Conservation (phyloP, 2,888 invertebrate genomes). For the Pyrochroa serraticornis region DNA sequence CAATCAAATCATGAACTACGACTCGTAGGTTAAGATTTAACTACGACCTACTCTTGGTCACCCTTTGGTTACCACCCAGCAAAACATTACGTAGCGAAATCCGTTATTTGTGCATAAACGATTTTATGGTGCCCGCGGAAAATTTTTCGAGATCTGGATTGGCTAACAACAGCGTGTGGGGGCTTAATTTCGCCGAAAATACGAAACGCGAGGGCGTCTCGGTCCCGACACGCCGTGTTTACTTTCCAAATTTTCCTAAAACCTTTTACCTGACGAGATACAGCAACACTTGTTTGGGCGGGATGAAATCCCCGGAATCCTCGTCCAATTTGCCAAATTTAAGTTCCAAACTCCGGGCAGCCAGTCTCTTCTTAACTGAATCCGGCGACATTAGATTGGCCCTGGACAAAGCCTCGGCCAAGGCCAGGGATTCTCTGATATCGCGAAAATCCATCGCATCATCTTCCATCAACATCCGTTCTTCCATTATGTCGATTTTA, state of each 20-base stretch:
- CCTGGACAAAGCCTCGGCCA: constrained; percentile 65
- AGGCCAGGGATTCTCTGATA: constrained; percentile 58
- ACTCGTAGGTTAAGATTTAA: too few species aligned
- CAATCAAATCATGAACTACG: too few species aligned
- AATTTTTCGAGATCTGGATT: too few species aligned
- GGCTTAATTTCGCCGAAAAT: too few species aligned
- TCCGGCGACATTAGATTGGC: constrained; percentile 65
- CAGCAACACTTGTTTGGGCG: constrained; percentile 66
- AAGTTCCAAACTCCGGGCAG: constrained; percentile 63
- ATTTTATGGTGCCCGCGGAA: too few species aligned
- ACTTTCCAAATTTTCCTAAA: too few species aligned
- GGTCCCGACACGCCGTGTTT: too few species aligned
- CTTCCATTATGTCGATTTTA: neutral
- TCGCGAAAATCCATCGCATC: constrained; percentile 28
- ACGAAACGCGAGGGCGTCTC: neutral
- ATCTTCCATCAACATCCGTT: neutral
- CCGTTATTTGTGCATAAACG: too few species aligned
- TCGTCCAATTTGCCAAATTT: constrained; percentile 55
- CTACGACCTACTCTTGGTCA: too few species aligned
- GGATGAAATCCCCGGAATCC: constrained; percentile 60
- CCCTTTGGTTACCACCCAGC: too few species aligned
- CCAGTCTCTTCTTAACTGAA: constrained; percentile 62
- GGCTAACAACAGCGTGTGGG: too few species aligned
- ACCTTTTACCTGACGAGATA: constrained; percentile 69
- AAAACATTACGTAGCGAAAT: too few species aligned